A percentile compares a stretch with the other conserved stretches of the same genome.
These are phyloP conservation scores for Tetropium fuscum DNA, from an alignment of 2,888 invertebrate genomes.

Conservation along the genomic window DNA sequence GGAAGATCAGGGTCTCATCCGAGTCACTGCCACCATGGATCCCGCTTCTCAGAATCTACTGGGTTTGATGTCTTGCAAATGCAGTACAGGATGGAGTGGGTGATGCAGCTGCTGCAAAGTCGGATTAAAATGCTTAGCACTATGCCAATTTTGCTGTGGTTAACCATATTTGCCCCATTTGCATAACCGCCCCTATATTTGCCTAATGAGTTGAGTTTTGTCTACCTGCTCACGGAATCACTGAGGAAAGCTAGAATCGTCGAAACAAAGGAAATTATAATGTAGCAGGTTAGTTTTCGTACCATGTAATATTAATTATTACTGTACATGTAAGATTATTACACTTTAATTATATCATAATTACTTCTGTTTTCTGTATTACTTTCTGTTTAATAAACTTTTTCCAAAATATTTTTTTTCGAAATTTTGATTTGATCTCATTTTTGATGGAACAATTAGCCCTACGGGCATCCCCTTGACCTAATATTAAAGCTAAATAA, in stretches of 20 bases:
- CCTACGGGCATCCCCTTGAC: not conserved
- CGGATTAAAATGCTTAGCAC: not conserved
- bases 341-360: too few relatives aligned
- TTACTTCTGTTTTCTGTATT: too few relatives aligned
- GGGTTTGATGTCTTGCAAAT: not conserved
- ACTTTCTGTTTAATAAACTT: too few relatives aligned
- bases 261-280: too few relatives aligned
- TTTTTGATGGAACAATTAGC: not conserved
- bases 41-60: too few relatives aligned
- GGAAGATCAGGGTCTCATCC: not conserved
- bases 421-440: not conserved
- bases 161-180: too few relatives aligned
- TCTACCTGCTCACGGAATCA: not conserved
- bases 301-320: not conserved
- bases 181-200: too few relatives aligned
- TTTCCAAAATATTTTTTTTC: too few relatives aligned
- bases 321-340: not conserved
- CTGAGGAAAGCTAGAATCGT: not conserved
- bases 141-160: not conserved
- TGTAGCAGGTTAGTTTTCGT: not conserved
- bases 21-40: too few relatives aligned
- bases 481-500: not conserved
- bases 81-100: not conserved
- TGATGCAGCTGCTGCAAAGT: not conserved
- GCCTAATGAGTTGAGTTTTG: too few relatives aligned